These are phyloP conservation scores for Metallyticus violacea DNA, from an alignment of 2,888 invertebrate species.

Conservation along the genomic window DNA sequence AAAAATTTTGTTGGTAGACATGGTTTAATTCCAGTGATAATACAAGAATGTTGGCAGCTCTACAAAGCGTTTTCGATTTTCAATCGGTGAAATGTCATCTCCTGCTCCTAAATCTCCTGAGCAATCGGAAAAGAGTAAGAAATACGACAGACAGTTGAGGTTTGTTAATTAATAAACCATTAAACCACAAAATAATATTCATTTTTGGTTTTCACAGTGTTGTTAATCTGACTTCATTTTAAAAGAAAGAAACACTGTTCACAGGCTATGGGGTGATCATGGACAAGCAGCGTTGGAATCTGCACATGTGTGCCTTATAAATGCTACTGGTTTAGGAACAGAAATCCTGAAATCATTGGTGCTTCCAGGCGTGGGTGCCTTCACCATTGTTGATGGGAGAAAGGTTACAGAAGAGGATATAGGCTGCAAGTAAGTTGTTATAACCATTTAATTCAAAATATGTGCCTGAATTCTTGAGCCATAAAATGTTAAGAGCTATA, in stretches of 20 bases:
- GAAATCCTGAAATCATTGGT: conserved; percentile 94
- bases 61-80: neutral
- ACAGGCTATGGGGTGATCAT: conserved; percentile 96
- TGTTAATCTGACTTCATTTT: neutral
- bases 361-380: conserved; percentile 88
- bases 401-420: conserved; percentile 87
- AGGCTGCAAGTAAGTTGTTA: conserved; percentile 79
- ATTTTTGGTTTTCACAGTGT: neutral
- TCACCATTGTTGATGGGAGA: conserved; percentile 89
- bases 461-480: too few relatives aligned
- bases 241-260: conserved; percentile 22
- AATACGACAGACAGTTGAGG: conserved; percentile 79
- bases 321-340: conserved; percentile 90
- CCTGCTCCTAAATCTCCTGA: conserved; percentile 71
- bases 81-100: conserved; percentile 54
- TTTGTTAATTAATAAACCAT: conserved; percentile 37
- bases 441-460: too few relatives aligned
- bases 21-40: neutral
- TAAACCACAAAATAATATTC: neutral
- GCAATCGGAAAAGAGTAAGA: conserved; percentile 70
- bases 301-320: conserved; percentile 88
- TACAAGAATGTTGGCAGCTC: neutral
- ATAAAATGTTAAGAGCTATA: too few relatives aligned
- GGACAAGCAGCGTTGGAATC: conserved; percentile 88
- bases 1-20: too few relatives aligned